Evolutionary conservation across 2,888 invertebrate species (phyloP).

Genomic region (Spicauda simplicius): DNA sequence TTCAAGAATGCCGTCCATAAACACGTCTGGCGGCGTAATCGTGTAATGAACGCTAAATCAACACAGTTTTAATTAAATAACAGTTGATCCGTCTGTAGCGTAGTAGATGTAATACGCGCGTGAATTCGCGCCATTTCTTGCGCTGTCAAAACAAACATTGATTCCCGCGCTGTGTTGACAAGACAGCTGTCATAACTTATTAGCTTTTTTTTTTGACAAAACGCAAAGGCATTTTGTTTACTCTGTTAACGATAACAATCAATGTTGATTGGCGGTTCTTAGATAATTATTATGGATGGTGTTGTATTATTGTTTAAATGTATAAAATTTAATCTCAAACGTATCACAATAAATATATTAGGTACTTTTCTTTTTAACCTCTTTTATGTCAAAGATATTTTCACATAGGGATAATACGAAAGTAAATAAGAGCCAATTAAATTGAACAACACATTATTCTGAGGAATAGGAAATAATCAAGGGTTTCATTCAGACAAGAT

Average conservation of each 20-base stretch:
- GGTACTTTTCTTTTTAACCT: no score
- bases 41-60: conserved; percentile 42
- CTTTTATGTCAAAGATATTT: no score
- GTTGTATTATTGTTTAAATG: no score
- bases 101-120: conserved; percentile 38
- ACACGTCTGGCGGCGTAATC: conserved; percentile 45
- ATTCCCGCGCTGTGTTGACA: conserved; percentile 40
- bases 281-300: no score
- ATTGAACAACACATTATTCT: not conserved
- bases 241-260: not conserved
- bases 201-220: not conserved
- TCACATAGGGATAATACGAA: no score
- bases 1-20: conserved; percentile 47
- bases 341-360: no score
- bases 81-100: conserved; percentile 44
- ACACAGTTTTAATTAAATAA: conserved; percentile 50
- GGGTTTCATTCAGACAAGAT: conserved; percentile 18
- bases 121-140: conserved; percentile 50
- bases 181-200: not conserved
- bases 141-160: conserved; percentile 57
- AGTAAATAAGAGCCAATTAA: not conserved
- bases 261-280: not conserved
- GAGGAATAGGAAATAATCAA: conserved; percentile 13
- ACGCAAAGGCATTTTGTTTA: not conserved
- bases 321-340: no score